Evolutionary conservation across 2,797 vertebrate species (phyloP).

Genomic region (Danionella dracula): DNA sequence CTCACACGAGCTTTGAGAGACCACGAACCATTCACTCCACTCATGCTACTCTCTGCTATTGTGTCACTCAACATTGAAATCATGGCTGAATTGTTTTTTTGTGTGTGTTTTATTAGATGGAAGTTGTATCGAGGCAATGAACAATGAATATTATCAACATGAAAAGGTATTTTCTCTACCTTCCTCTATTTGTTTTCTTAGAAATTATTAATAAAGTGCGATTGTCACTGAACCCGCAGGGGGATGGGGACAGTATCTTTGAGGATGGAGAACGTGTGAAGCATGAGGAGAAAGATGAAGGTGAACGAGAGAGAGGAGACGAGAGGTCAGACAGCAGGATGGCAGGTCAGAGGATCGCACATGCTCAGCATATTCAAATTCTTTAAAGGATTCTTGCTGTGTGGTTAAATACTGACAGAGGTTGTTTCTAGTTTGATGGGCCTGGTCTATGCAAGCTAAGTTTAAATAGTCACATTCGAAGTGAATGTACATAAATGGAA

Average conservation of each 20-base stretch:
- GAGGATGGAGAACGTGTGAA: constrained; percentile 52
- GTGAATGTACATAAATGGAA: too few relatives aligned
- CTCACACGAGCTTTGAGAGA: too few relatives aligned
- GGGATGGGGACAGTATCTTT: constrained; percentile 36
- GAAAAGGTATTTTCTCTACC: constrained; percentile 45
- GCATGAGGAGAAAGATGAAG: constrained; percentile 70
- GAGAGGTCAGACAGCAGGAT: constrained; percentile 30
- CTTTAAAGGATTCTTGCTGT: not conserved
- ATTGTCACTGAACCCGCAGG: not conserved
- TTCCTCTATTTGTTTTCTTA: not conserved
- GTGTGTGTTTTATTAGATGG: constrained; percentile 18
- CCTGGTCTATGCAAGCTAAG: too few relatives aligned
- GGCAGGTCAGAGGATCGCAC: constrained; percentile 35
- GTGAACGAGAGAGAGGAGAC: constrained; percentile 50
- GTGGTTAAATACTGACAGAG: not conserved
- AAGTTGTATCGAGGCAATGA: constrained; percentile 32
- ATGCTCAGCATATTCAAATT: not conserved
- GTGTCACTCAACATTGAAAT: too few relatives aligned
- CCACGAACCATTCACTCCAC: too few relatives aligned
- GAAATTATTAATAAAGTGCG: not conserved
- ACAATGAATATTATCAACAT: constrained; percentile 47
- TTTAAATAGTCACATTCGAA: too few relatives aligned
- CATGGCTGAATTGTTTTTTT: too few relatives aligned
- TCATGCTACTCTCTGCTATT: too few relatives aligned
- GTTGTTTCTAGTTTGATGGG: not conserved